phyloP scores from a whole-genome alignment of 2,797 vertebrate genomes.

The Anolis apletophallus region DNA sequence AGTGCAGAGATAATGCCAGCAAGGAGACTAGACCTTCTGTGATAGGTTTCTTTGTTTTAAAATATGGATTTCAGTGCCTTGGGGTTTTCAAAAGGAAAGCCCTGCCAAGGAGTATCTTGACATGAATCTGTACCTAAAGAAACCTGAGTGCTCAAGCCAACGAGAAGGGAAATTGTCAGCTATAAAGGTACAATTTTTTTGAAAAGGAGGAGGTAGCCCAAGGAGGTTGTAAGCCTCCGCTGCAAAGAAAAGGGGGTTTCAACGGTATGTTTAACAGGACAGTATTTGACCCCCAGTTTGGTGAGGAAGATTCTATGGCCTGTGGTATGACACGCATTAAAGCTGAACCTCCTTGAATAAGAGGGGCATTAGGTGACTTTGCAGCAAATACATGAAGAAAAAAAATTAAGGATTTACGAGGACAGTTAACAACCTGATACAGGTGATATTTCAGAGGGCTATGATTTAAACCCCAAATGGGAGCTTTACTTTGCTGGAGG shows the following conservation, averaged over 20 bases:
- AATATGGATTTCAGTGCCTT: neutral
- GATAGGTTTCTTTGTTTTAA: no score
- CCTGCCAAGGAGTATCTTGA: neutral
- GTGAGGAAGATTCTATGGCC: no score
- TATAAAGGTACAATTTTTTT: no score
- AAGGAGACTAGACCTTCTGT: neutral
- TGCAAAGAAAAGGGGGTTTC: neutral
- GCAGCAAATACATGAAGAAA: neutral
- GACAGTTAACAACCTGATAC: no score
- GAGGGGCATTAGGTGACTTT: no score
- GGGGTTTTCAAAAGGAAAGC: neutral
- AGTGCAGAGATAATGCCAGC: constrained; percentile 57
- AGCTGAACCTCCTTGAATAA: neutral
- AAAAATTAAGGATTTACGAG: neutral
- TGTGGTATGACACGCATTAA: neutral
- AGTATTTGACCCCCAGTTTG: neutral
- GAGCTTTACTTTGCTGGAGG: no score
- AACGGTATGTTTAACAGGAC: neutral
- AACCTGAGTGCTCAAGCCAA: no score
- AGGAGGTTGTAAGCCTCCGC: no score
- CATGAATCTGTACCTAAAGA: neutral
- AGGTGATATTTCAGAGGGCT: no score
- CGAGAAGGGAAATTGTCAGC: neutral
- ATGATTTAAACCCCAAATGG: no score
- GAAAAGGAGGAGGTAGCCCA: neutral